Evolutionary conservation across 2,888 invertebrate species (phyloP).

Genomic region (Apotomis betuletana): DNA sequence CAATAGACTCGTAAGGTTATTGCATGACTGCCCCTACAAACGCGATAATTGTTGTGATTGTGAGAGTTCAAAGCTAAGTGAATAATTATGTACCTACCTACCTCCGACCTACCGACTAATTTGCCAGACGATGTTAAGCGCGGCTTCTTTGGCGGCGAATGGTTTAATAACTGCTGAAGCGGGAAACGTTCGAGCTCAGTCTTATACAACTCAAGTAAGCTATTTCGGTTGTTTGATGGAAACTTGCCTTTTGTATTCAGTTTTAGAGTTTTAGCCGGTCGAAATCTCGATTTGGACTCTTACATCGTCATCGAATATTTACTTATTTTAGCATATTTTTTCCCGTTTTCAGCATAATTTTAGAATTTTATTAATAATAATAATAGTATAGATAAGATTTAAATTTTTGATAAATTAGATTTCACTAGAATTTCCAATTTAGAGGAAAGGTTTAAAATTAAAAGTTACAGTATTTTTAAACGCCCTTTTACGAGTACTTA

Average conservation of each 20-base stretch:
- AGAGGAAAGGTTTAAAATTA: too few relatives aligned
- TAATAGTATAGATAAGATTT: too few relatives aligned
- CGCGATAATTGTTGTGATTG: neutral
- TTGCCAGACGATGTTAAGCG: slow-evolving; percentile 5
- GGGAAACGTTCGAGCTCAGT: neutral
- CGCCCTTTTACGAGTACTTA: too few relatives aligned
- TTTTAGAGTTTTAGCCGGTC: neutral
- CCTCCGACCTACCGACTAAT: slow-evolving; percentile 7
- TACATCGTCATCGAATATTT: too few relatives aligned
- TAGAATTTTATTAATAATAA: too few relatives aligned
- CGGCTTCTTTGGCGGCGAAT: neutral
- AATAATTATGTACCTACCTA: slow-evolving; percentile 7
- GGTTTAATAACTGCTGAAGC: slow-evolving; percentile 1
- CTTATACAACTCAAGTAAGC: neutral
- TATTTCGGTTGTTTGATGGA: neutral
- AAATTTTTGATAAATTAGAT: too few relatives aligned
- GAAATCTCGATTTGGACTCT: too few relatives aligned
- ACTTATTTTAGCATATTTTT: too few relatives aligned
- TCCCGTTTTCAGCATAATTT: too few relatives aligned
- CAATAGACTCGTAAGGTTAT: neutral
- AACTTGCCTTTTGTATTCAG: neutral
- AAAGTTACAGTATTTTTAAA: too few relatives aligned
- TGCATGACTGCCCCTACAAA: slow-evolving; percentile 8
- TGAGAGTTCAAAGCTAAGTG: slow-evolving; percentile 20
- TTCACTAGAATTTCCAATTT: too few relatives aligned